These are phyloP conservation scores for Phortica okadai DNA, from an alignment of 2,888 invertebrate species.

Conservation along the genomic window DNA sequence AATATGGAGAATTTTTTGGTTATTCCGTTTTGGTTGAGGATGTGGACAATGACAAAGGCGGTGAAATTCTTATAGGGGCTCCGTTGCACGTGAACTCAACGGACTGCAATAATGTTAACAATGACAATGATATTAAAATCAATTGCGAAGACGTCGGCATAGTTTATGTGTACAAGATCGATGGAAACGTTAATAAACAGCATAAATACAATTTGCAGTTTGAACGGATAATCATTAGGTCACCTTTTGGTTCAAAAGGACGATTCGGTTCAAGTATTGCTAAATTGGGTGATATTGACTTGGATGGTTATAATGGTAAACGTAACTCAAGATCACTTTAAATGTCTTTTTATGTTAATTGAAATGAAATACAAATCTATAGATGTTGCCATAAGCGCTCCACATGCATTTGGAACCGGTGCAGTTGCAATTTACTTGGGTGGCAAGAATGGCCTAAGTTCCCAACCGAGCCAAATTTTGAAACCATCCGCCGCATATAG, in stretches of 20 bases:
- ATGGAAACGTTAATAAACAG: not conserved
- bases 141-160: not conserved
- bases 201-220: no score
- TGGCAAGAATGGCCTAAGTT: constrained; percentile 71
- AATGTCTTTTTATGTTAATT: not conserved
- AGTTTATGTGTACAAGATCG: not conserved
- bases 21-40: constrained; percentile 80
- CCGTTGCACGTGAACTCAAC: not conserved
- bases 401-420: constrained; percentile 79
- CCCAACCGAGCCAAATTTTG: constrained; percentile 31
- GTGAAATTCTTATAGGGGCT: constrained; percentile 3
- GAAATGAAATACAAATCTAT: not conserved
- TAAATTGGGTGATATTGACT: constrained; percentile 81
- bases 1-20: constrained; percentile 82
- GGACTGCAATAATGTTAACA: no score
- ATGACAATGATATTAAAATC: not conserved
- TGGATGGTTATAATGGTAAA: constrained; percentile 81
- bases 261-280: constrained; percentile 74
- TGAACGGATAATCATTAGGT: not conserved
- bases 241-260: constrained; percentile 74
- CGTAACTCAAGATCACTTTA: not conserved
- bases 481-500: not conserved
- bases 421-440: constrained; percentile 81
- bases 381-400: constrained; percentile 84
- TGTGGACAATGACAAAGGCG: constrained; percentile 78